A percentile compares a stretch with the other conserved stretches of the same genome.
phyloP scores from a whole-genome alignment of 1,140 invertebrate species.

The Cheumatopsyche charites region DNA sequence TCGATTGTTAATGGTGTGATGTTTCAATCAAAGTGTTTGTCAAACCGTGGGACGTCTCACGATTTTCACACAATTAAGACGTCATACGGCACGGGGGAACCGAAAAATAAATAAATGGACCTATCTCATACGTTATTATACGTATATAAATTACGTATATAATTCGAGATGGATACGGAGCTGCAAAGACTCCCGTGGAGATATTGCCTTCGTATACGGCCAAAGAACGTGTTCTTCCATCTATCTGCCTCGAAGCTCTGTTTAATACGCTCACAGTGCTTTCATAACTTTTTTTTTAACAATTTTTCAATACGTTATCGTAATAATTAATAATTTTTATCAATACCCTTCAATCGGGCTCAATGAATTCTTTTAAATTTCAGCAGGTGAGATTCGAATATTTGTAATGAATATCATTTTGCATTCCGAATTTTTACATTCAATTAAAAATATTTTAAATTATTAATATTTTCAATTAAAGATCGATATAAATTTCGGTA shows the following conservation, averaged over 20 bases:
- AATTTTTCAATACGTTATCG: no score
- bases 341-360: no score
- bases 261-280: conserved; percentile 6
- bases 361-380: no score
- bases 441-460: no score
- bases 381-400: no score
- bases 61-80: conserved; percentile 48
- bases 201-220: conserved; percentile 23
- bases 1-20: conserved; percentile 40
- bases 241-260: conserved; percentile 18
- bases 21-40: conserved; percentile 47
- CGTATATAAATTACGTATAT: conserved; percentile 12
- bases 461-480: no score
- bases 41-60: conserved; percentile 42
- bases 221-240: conserved; percentile 22
- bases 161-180: conserved; percentile 23
- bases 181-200: conserved; percentile 31
- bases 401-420: no score
- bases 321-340: no score
- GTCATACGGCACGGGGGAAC: conserved; percentile 41
- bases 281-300: not conserved
- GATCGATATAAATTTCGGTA: no score
- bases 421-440: no score
- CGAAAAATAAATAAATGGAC: conserved; percentile 46
- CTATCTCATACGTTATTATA: not conserved